Conservation (phyloP, 2,797 vertebrate species). For the Lepilemur ruficaudatus region DNA sequence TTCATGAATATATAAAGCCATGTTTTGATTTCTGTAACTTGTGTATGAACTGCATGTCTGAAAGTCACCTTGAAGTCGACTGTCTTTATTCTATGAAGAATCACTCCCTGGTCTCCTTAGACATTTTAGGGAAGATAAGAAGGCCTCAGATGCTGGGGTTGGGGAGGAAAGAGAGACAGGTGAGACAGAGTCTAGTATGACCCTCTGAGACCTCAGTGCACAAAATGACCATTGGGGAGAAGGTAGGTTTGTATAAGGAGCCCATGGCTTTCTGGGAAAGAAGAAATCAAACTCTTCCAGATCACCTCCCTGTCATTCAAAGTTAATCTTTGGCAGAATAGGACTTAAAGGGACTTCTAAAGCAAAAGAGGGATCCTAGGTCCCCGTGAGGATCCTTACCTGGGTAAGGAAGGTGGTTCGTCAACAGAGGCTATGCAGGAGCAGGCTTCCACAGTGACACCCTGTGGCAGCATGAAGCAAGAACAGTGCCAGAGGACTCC, state of each 20-base stretch:
- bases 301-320: not conserved
- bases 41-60: not conserved
- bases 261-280: not conserved
- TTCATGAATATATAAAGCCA: not conserved
- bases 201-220: not conserved
- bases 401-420: not conserved
- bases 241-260: not conserved
- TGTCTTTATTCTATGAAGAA: not conserved
- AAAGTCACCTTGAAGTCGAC: not conserved
- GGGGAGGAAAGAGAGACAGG: not conserved
- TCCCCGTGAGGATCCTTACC: too few species aligned
- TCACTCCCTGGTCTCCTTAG: not conserved
- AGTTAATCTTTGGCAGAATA: not conserved
- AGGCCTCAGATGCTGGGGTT: not conserved
- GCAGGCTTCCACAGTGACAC: not conserved
- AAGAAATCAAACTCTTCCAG: not conserved
- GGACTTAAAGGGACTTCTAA: not conserved
- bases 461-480: not conserved
- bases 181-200: not conserved
- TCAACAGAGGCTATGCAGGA: not conserved
- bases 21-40: constrained; percentile 10
- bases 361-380: not conserved
- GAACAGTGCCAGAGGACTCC: not conserved
- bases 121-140: not conserved
- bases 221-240: not conserved